Percentiles rank a stretch among this genome's conserved stretches.
phyloP scores from a whole-genome alignment of 2,113 vertebrate species.

The Phainopepla nitens region DNA sequence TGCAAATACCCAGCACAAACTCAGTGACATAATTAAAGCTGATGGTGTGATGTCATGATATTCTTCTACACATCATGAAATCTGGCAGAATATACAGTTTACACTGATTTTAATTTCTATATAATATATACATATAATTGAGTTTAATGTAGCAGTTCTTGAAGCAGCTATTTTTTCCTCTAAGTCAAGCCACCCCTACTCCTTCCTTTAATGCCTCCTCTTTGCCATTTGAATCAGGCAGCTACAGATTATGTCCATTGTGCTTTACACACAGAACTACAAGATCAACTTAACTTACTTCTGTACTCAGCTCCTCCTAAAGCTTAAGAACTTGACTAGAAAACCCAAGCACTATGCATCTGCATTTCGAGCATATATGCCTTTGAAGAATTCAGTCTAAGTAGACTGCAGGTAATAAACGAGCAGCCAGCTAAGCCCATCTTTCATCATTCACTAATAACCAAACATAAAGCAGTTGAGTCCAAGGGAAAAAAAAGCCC shows the following conservation, averaged over 20 bases:
- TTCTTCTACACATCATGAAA: neutral
- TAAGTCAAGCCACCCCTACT: neutral
- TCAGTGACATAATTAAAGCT: neutral
- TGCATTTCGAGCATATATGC: neutral
- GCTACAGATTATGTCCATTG: neutral
- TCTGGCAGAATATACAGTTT: neutral
- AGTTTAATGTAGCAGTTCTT: neutral
- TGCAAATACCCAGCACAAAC: neutral
- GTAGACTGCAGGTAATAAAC: neutral
- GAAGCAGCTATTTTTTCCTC: neutral
- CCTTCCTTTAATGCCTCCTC: neutral
- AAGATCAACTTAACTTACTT: neutral
- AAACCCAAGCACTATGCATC: neutral
- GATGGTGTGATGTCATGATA: neutral
- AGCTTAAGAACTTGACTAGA: neutral
- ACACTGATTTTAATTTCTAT: neutral
- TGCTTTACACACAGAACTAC: neutral
- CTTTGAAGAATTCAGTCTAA: neutral
- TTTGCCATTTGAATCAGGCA: neutral
- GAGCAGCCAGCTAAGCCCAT: neutral
- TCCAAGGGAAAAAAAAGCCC: fast-evolving
- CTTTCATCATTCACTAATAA: neutral
- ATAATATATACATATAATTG: neutral
- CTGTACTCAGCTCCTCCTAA: neutral
- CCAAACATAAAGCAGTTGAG: neutral